Conservation (phyloP, 2,888 invertebrate species). For the Catocala sponsa region DNA sequence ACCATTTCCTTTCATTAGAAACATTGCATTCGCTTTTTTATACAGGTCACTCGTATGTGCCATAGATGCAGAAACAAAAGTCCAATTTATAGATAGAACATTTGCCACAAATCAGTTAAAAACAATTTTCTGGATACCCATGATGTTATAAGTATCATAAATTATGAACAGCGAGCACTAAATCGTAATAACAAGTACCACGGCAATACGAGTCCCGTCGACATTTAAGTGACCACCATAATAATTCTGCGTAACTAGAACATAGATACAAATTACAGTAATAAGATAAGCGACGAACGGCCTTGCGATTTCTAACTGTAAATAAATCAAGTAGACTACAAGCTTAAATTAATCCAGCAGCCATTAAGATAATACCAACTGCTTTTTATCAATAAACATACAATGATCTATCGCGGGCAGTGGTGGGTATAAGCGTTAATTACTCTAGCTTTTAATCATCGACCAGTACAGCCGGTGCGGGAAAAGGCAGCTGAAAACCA, state of each 20-base stretch:
- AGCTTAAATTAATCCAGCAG: conserved; percentile 41
- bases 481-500: conserved; percentile 68
- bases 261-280: conserved; percentile 43
- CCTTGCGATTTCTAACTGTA: conserved; percentile 32
- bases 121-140: too few relatives aligned
- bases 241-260: conserved; percentile 39
- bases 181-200: conserved; percentile 15
- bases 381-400: conserved; percentile 50
- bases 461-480: conserved; percentile 29
- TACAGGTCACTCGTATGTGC: conserved; percentile 9
- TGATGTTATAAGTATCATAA: too few relatives aligned
- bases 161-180: conserved; percentile 1
- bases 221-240: conserved; percentile 29
- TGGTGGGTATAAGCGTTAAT: conserved; percentile 58
- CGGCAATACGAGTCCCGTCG: conserved; percentile 22
- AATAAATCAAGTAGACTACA: conserved; percentile 44
- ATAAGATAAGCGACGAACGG: conserved; percentile 35
- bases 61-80: too few relatives aligned
- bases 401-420: conserved; percentile 45
- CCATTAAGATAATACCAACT: conserved; percentile 45
- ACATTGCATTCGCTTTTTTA: conserved; percentile 29
- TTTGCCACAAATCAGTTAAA: too few relatives aligned
- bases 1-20: conserved; percentile 44
- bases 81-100: too few relatives aligned
- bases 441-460: conserved; percentile 51